A percentile compares a stretch with the other conserved stretches of the same genome.
Conservation (phyloP, 2,888 invertebrate genomes). For the Flabesymbios commensalis region DNA sequence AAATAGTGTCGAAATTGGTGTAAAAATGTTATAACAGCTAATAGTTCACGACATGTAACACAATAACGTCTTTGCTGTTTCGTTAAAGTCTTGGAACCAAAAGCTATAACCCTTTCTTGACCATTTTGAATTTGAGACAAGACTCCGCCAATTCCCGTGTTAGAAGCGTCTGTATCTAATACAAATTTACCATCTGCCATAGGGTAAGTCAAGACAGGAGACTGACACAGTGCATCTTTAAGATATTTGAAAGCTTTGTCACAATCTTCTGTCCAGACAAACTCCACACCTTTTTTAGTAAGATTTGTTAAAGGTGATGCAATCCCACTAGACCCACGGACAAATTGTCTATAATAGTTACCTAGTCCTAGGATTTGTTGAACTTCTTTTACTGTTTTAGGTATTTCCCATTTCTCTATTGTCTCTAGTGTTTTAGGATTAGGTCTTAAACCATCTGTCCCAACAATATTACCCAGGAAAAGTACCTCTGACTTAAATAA, state of each 20-base stretch:
- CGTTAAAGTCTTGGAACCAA: neutral
- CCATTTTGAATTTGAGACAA: neutral
- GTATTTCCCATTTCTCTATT: conserved; percentile 12
- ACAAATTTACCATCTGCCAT: neutral
- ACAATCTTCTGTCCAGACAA: neutral
- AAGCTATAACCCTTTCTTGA: neutral
- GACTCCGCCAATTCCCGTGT: neutral
- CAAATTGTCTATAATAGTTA: conserved; percentile 11
- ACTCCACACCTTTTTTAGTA: neutral
- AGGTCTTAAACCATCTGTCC: conserved; percentile 10
- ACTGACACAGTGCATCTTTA: neutral
- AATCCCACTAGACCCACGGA: conserved; percentile 1
- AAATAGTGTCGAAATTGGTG: neutral
- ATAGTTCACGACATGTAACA: neutral
- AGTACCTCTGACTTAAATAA: conserved; percentile 10
- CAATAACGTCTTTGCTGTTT: neutral
- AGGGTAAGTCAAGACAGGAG: neutral
- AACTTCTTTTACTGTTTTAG: neutral
- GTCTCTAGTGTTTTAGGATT: conserved; percentile 11
- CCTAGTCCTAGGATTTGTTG: conserved; percentile 7
- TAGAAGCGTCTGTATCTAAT: neutral
- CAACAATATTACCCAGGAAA: conserved; percentile 17
- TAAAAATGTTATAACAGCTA: neutral
- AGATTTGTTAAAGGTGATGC: conserved; percentile 5
- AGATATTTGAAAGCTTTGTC: neutral